Conservation (phyloP, 2,113 vertebrate species). For the Jacana jacana region DNA sequence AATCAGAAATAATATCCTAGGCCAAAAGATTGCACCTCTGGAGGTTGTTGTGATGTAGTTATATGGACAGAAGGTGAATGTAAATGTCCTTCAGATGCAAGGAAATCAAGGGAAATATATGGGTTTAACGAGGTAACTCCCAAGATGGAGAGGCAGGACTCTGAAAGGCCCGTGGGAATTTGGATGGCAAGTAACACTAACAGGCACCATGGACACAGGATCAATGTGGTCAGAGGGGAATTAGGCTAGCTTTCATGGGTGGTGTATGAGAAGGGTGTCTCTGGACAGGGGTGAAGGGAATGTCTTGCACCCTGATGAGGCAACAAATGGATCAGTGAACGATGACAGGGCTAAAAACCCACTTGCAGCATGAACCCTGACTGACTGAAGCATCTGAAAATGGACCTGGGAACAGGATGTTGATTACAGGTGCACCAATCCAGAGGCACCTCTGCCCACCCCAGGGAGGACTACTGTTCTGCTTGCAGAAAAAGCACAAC, state of each 20-base stretch:
- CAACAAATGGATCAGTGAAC: neutral
- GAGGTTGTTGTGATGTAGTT: neutral
- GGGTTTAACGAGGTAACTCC: neutral
- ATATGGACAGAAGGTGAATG: neutral
- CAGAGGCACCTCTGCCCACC: fast-evolving
- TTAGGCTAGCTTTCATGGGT: neutral
- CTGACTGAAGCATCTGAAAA: neutral
- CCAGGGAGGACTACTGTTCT: neutral
- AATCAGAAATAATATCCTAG: neutral
- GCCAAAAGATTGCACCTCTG: neutral
- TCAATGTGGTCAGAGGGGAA: fast-evolving
- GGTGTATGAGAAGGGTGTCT: neutral
- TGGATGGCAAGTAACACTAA: neutral
- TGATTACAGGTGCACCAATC: neutral
- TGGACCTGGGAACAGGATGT: neutral
- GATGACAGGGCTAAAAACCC: fast-evolving
- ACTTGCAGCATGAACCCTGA: neutral
- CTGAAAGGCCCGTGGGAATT: fast-evolving
- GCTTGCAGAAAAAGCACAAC: neutral
- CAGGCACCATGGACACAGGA: neutral
- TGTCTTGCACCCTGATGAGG: neutral
- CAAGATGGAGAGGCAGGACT: neutral
- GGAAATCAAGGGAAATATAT: neutral
- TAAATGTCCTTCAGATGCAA: neutral
- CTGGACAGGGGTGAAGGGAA: neutral